phyloP scores from a whole-genome alignment of 1,140 invertebrate species.

The Apis cerana region DNA sequence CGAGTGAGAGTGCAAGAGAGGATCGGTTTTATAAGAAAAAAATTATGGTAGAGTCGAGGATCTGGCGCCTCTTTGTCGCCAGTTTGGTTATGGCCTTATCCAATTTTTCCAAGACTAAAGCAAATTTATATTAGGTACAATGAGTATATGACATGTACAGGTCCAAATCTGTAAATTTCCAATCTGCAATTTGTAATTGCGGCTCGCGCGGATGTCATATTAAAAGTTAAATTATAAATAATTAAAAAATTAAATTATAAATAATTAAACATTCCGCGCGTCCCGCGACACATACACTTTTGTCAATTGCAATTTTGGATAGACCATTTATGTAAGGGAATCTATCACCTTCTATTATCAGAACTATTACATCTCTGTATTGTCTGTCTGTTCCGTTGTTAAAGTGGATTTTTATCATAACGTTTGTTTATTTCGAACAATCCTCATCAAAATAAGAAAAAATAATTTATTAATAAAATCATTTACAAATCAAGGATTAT shows the following conservation, averaged over 20 bases:
- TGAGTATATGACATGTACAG: slow-evolving; percentile 77
- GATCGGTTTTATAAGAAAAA: slow-evolving; percentile 74
- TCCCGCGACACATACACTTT: slow-evolving; percentile 75
- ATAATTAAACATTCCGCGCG: slow-evolving; percentile 74
- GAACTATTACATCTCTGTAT: slow-evolving; percentile 75
- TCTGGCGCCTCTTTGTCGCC: slow-evolving; percentile 77
- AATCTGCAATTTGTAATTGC: slow-evolving; percentile 76
- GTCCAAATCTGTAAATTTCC: slow-evolving; percentile 78
- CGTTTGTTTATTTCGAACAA: slow-evolving; percentile 79
- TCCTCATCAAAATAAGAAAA: slow-evolving; percentile 78
- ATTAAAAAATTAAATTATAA: slow-evolving; percentile 64
- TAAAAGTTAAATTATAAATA: slow-evolving; percentile 63
- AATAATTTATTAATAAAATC: slow-evolving; percentile 82
- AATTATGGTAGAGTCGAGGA: slow-evolving; percentile 75
- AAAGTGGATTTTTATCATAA: slow-evolving; percentile 79
- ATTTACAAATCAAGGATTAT: slow-evolving; percentile 78
- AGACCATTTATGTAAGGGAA: slow-evolving; percentile 75
- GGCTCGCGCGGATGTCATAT: slow-evolving; percentile 73
- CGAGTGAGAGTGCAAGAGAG: slow-evolving; percentile 65
- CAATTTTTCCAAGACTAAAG: slow-evolving; percentile 81
- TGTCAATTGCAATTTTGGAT: slow-evolving; percentile 80
- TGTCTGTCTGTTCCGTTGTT: slow-evolving; percentile 78
- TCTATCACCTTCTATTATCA: slow-evolving; percentile 73
- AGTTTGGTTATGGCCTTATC: slow-evolving; percentile 82
- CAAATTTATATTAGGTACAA: slow-evolving; percentile 81